phyloP scores from a whole-genome alignment of 2,888 invertebrate genomes.

The Callyntrura sp. region DNA sequence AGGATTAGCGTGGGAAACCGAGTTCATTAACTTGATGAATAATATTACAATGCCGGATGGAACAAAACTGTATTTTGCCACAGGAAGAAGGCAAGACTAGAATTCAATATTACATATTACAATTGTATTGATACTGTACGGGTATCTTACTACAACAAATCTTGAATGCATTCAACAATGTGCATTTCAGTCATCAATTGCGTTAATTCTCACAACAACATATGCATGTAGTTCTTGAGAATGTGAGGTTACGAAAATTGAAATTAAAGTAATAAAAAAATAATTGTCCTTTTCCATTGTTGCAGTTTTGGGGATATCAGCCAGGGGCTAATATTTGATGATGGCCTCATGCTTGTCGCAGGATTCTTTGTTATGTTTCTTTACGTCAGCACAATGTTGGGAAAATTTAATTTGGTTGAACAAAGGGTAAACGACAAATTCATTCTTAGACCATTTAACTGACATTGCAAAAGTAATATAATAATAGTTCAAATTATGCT shows the following conservation, averaged over 20 bases:
- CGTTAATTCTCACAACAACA: too few relatives aligned
- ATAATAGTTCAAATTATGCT: neutral
- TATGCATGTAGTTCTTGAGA: too few relatives aligned
- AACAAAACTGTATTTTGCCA: conserved; percentile 87
- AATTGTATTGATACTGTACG: too few relatives aligned
- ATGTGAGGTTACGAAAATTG: conserved; percentile 27
- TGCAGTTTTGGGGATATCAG: conserved; percentile 91
- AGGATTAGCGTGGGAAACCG: conserved; percentile 88
- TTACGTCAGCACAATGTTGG: conserved; percentile 90
- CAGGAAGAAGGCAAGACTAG: conserved; percentile 89
- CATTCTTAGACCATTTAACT: too few relatives aligned
- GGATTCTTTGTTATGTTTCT: conserved; percentile 91
- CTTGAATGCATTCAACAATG: too few relatives aligned
- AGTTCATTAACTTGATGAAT: conserved; percentile 87
- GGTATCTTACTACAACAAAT: too few relatives aligned
- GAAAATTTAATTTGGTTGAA: conserved; percentile 91
- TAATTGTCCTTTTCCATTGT: neutral
- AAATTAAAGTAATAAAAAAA: neutral
- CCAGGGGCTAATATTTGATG: conserved; percentile 90
- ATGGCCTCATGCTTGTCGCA: conserved; percentile 89
- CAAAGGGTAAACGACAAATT: conserved; percentile 87
- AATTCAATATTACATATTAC: too few relatives aligned
- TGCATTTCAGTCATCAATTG: too few relatives aligned
- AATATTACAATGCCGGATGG: conserved; percentile 84
- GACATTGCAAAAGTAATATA: neutral